These are phyloP conservation scores for Drosophila mettleri DNA, from an alignment of 2,888 invertebrate species.

Conservation along the genomic window DNA sequence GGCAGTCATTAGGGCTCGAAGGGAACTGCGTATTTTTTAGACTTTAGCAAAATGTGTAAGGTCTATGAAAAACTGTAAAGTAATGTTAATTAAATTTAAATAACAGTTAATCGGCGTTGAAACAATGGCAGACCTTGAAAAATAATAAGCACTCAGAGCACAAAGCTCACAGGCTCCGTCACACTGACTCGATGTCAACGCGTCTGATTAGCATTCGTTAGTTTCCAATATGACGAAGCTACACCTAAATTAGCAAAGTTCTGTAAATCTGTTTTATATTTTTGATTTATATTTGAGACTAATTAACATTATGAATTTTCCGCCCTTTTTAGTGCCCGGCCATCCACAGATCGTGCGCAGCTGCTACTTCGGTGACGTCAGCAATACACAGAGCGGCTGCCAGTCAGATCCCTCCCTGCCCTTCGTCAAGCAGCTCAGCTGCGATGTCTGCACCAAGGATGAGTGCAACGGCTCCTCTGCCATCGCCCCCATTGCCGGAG, in stretches of 20 bases:
- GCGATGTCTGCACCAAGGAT: constrained; percentile 80
- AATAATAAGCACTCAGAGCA: constrained; percentile 6
- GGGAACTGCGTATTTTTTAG: constrained; percentile 13
- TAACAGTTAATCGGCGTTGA: constrained; percentile 9
- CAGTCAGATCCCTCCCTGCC: constrained; percentile 74
- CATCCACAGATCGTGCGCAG: constrained; percentile 61
- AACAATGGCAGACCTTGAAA: constrained; percentile 20
- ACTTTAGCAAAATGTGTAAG: not conserved
- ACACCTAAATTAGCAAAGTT: constrained; percentile 9
- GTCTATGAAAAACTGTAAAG: not conserved
- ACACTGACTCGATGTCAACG: constrained; percentile 17
- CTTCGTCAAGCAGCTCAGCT: constrained; percentile 76
- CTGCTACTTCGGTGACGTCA: constrained; percentile 82
- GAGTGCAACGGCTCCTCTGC: constrained; percentile 80
- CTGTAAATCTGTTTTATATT: not conserved
- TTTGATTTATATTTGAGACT: not conserved
- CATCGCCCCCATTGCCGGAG: constrained; percentile 71
- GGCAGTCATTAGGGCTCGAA: not conserved
- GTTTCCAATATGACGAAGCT: constrained; percentile 6
- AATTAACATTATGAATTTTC: constrained; percentile 5
- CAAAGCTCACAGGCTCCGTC: constrained; percentile 10
- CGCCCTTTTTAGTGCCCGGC: constrained; percentile 57
- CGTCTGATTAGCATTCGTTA: constrained; percentile 34
- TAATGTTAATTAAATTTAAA: constrained; percentile 6
- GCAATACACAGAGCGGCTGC: constrained; percentile 76